Conservation (phyloP, 2,113 vertebrate genomes). For the Burhinus bistriatus region DNA sequence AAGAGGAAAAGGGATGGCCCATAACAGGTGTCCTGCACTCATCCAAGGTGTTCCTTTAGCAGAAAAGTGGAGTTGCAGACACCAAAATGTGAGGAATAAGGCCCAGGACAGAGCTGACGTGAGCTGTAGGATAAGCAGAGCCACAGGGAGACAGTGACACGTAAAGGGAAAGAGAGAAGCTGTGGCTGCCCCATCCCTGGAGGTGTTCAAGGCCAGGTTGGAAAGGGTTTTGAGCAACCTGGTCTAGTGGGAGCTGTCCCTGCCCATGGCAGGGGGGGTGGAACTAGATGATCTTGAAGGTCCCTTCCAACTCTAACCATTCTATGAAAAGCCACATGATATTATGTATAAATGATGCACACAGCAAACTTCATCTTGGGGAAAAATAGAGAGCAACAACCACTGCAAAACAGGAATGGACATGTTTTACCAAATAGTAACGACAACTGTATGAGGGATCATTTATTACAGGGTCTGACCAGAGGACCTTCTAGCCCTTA, state of each 20-base stretch:
- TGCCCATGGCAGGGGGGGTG: background rate
- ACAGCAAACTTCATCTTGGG: background rate
- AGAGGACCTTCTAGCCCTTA: background rate
- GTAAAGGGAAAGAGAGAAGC: background rate
- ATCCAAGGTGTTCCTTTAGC: background rate
- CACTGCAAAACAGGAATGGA: background rate
- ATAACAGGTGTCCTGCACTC: background rate
- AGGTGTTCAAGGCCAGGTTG: background rate
- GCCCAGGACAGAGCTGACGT: background rate
- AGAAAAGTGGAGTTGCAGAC: background rate
- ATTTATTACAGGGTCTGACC: background rate
- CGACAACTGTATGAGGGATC: background rate
- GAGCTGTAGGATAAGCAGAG: background rate
- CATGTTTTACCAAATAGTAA: background rate
- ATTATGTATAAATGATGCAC: background rate
- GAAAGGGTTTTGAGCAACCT: background rate
- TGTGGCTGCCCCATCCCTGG: background rate
- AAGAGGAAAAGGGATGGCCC: background rate
- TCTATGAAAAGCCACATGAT: background rate
- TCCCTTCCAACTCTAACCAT: background rate
- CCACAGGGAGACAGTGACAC: background rate
- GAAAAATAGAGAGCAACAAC: background rate
- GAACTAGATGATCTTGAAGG: background rate
- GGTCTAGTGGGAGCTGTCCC: background rate
- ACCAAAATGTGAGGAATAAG: background rate